Conservation (phyloP, 2,113 vertebrate species). For the Oceanites oceanicus region DNA sequence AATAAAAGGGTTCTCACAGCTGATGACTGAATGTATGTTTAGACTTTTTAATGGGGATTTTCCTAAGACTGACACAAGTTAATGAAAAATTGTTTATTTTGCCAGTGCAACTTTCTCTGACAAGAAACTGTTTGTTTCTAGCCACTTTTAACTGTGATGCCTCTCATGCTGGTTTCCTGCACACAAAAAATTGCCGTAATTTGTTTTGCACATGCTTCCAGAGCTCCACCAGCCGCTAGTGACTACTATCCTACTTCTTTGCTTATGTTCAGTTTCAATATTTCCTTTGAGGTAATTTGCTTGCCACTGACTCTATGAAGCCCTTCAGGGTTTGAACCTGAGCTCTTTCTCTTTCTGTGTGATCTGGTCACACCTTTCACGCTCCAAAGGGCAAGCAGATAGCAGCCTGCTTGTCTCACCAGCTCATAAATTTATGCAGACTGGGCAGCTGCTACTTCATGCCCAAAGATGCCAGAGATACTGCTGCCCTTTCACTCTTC, state of each 20-base stretch:
- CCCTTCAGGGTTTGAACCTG: neutral
- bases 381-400: neutral
- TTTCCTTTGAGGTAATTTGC: neutral
- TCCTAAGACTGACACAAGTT: neutral
- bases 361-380: neutral
- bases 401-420: neutral
- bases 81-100: neutral
- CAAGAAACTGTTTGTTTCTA: neutral
- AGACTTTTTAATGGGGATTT: neutral
- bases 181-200: neutral
- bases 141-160: neutral
- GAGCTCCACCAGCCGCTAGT: neutral
- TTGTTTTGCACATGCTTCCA: neutral
- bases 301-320: neutral
- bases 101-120: neutral
- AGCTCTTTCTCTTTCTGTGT: neutral
- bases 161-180: neutral
- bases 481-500: conserved; percentile 28
- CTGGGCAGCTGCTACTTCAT: conserved; percentile 9
- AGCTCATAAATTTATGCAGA: conserved; percentile 22
- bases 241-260: neutral
- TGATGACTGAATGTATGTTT: neutral
- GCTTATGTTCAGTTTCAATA: neutral
- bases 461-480: conserved; percentile 8
- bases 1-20: neutral